These are phyloP conservation scores for Pachyseris speciosa DNA, from an alignment of 64 coral and sea anemone genomes.

Conservation along the genomic window DNA sequence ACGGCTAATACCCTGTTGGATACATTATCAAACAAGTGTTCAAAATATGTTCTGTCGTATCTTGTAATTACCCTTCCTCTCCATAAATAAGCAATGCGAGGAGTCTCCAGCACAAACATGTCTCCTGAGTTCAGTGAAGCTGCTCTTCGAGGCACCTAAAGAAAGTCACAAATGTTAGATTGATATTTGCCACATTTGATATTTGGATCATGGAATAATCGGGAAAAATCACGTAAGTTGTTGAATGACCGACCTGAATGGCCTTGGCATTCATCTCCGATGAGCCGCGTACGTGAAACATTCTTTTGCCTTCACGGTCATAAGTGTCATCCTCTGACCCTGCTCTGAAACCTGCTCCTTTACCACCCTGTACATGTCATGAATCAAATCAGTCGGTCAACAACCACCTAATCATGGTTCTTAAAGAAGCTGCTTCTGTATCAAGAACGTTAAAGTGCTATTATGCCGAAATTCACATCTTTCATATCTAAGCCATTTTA, in stretches of 20 bases:
- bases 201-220: too few species aligned
- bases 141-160: slow-evolving; percentile 82
- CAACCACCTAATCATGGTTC: too few species aligned
- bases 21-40: neutral
- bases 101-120: slow-evolving; percentile 85
- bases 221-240: too few species aligned
- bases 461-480: too few species aligned
- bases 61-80: slow-evolving; percentile 68
- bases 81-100: slow-evolving; percentile 72
- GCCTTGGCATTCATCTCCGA: slow-evolving; percentile 91
- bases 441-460: too few species aligned
- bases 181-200: too few species aligned
- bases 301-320: slow-evolving; percentile 83
- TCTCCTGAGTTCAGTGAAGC: slow-evolving; percentile 91
- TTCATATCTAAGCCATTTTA: too few species aligned
- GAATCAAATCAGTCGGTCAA: neutral
- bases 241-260: too few species aligned
- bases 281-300: slow-evolving; percentile 88
- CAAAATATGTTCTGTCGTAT: too few species aligned
- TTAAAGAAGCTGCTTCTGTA: neutral
- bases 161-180: neutral
- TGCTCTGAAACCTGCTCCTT: slow-evolving; percentile 82
- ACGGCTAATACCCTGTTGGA: too few species aligned
- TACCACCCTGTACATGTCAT: slow-evolving; percentile 90
- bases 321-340: slow-evolving; percentile 88